These are phyloP conservation scores for Nemopilema nomurai DNA, from an alignment of 30 jellyfish, hydroid and myxozoan genomes.

Conservation along the genomic window DNA sequence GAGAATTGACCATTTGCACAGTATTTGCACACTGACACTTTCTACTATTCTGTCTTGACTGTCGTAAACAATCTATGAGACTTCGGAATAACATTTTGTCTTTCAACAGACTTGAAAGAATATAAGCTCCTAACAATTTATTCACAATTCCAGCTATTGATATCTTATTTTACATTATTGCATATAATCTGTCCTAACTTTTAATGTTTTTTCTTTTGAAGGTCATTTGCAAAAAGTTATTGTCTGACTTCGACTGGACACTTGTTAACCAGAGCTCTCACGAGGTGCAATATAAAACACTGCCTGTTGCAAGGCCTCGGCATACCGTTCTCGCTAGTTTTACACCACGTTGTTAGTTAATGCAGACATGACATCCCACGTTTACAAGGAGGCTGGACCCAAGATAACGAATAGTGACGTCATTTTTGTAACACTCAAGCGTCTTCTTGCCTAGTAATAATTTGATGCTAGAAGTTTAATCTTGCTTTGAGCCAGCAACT, in stretches of 20 bases:
- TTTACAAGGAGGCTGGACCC: not conserved
- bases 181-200: not conserved
- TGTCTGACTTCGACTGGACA: constrained; percentile 62
- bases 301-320: constrained; percentile 87
- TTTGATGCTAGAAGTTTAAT: no score
- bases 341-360: not conserved
- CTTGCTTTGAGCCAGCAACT: no score
- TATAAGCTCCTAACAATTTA: no score
- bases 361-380: not conserved
- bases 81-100: no score
- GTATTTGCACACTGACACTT: no score
- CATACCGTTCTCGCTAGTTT: constrained; percentile 56
- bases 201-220: constrained; percentile 9
- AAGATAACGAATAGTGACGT: not conserved
- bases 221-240: constrained; percentile 41
- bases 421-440: no score
- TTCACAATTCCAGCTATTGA: no score
- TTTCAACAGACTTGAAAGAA: no score
- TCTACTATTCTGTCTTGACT: no score
- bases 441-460: no score
- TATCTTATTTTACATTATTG: not conserved
- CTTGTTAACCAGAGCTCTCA: constrained; percentile 6
- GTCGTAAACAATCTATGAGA: no score
- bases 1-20: no score
- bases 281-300: constrained; percentile 58